Base-by-base conservation (phyloP, 1,140 invertebrate genomes). In the Pseudomyrmex sp. region DNA sequence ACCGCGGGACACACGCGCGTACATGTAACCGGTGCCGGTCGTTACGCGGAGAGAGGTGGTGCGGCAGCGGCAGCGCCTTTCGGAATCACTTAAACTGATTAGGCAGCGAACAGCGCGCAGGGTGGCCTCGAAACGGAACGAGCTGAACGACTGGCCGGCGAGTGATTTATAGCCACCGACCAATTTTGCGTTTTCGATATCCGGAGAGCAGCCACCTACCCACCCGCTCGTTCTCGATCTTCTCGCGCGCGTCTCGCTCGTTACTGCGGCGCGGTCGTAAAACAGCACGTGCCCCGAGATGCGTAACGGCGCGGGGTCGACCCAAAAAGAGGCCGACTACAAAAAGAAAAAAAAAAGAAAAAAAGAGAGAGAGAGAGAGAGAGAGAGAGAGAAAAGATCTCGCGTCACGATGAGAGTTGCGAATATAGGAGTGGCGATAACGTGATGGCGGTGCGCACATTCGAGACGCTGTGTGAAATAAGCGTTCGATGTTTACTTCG, bases 81-180 rank as follows among this genome's bases (percentile, higher is more conserved):
- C 87, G 85, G 84, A 91, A 91, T 91, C 90, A 90, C 90, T 91
- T 90, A 91, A 91, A 90, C 85, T 91, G 89, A 91, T 92, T 91
- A 92, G 89, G 86, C 84, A 65, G 74, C 86, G 86, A 88, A 85
- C 70, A 35, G 73, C 66, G 85, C 48, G 35, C 84, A 83, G 82
- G 88, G 88, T 89, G 85, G 84, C 70, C 84, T 54, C 63, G 66
- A 23, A 70, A 70, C 44, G 50, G 18, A 79, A 79, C 79, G 61
- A 70, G 54, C 12, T 76, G 65, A 75, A 50, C 65, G 50, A 77
- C 74, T 48, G 73, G 63, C 59, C 74, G 58, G 15, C 79, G 59
- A 77, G 75, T 90, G 89, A 90, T 90, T 90, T 90, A 90, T 85
- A 83, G 65, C 70, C 77, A 59, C 69, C 68, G 65, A 76, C 79